Base-by-base conservation (phyloP, 2,888 invertebrate genomes). In the Bibio marci region DNA sequence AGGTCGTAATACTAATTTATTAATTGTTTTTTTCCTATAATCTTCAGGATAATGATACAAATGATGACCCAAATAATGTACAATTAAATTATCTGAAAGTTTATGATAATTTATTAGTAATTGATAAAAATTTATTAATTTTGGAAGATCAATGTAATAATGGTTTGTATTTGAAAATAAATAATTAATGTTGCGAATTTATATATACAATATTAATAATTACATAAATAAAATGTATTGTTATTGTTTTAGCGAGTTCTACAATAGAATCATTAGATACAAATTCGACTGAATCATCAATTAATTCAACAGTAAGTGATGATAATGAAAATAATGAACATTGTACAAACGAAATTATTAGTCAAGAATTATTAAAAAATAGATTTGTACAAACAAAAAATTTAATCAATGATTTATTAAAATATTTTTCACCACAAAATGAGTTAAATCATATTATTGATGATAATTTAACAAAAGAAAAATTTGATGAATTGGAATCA, bases 1-100 rank as follows among this genome's bases (percentile, higher is more conserved):
- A n/a, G n/a, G n/a, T n/a, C n/a, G n/a, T n/a, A n/a, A n/a, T n/a
- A n/a, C n/a, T n/a, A n/a, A n/a, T n/a, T n/a, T n/a, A n/a, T n/a
- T n/a, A n/a, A n/a, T n/a, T n/a, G 22, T 15, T 37, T 3, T 18
- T 31, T 37, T n/a, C n/a, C n/a, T n/a, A n/a, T n/a, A 6, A 8
- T 28, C 15, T 52, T 42, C 50, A 50, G 12, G 56, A 54, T 46
- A 53, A 52, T 11, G 52, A 54, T 26, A 54, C 55, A 30, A 52
- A 52, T 13, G 48, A 43, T 37, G 33, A 35, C 22, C n/a, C n/a
- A n/a, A 45, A 41, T 11, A 25, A 33, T n/a, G 30, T 37, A 12
- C 33, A 37, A 34, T 32, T 15, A 32, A 32, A 17, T 17, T 32
- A 22, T 37, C 10, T 18, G 3, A 30, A 38, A 30, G 35, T 40